phyloP scores from a whole-genome alignment of 2,888 invertebrate species.

The Meta bourneti region DNA sequence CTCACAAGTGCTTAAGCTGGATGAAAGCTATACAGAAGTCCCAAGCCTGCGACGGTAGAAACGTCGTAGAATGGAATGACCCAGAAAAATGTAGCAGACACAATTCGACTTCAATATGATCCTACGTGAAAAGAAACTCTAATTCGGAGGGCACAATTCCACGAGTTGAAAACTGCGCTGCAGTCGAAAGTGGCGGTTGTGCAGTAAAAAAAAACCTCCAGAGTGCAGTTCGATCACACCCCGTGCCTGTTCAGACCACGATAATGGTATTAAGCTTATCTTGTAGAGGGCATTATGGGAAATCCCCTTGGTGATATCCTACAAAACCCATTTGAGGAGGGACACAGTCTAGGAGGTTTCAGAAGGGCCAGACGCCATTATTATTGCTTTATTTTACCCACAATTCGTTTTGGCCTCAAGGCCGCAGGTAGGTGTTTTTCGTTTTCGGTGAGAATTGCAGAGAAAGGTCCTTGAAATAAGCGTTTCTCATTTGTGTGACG shows the following conservation, averaged over 20 bases:
- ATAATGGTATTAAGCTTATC: constrained; percentile 63
- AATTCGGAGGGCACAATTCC: constrained; percentile 2
- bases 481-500: no score
- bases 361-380: not conserved
- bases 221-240: constrained; percentile 26
- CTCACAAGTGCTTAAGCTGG: no score
- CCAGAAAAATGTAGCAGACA: no score
- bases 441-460: no score
- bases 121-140: constrained; percentile 30
- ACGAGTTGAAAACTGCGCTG: constrained; percentile 35
- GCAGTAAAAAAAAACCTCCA: constrained; percentile 19
- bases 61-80: no score
- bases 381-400: not conserved
- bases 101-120: not conserved
- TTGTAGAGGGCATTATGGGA: constrained; percentile 38
- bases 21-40: no score
- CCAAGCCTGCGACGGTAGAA: no score
- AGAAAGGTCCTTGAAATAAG: no score
- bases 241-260: constrained; percentile 11
- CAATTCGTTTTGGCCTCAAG: not conserved
- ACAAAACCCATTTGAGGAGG: constrained; percentile 18
- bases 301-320: constrained; percentile 30
- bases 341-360: not conserved
- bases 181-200: constrained; percentile 19
- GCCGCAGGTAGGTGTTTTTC: not conserved